Percentiles rank a stretch among this genome's conserved stretches.
phyloP scores from a whole-genome alignment of 2,888 invertebrate species.

The Argynnis bischoffii region DNA sequence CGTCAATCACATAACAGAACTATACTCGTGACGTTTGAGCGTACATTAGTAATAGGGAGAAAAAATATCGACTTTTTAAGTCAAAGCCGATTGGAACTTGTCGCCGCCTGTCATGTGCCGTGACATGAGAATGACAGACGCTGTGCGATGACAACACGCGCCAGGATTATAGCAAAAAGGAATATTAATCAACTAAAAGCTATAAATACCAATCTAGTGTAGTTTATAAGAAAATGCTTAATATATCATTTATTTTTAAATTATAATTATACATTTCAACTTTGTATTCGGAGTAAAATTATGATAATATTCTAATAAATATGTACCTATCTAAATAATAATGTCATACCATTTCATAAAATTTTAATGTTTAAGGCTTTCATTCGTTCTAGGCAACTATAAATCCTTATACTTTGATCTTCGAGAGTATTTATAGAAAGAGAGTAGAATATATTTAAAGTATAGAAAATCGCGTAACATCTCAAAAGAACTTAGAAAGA shows the following conservation, averaged over 20 bases:
- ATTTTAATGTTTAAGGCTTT: slow-evolving; percentile 6
- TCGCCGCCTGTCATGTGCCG: slow-evolving; percentile 61
- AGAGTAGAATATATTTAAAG: slow-evolving; percentile 1
- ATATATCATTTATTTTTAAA: background rate
- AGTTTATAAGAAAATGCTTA: background rate
- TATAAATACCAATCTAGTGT: background rate
- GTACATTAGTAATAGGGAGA: slow-evolving; percentile 15
- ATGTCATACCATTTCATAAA: background rate
- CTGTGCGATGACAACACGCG: slow-evolving; percentile 41
- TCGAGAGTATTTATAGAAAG: slow-evolving; percentile 12
- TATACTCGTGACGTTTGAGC: background rate
- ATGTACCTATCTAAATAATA: background rate
- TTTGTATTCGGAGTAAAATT: background rate
- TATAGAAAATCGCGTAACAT: slow-evolving; percentile 1
- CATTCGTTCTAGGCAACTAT: slow-evolving; percentile 1
- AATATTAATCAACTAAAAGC: slow-evolving; percentile 29
- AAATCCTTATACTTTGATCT: slow-evolving; percentile 4
- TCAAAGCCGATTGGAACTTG: slow-evolving; percentile 67
- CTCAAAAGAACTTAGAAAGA: background rate
- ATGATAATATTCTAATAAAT: background rate
- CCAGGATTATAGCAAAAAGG: slow-evolving; percentile 37
- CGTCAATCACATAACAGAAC: background rate
- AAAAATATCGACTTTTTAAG: slow-evolving; percentile 39
- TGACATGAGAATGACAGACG: slow-evolving; percentile 70
- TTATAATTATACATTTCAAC: background rate